These are phyloP conservation scores for Habropoda laboriosa DNA, from an alignment of 1,140 invertebrate genomes.

Conservation along the genomic window DNA sequence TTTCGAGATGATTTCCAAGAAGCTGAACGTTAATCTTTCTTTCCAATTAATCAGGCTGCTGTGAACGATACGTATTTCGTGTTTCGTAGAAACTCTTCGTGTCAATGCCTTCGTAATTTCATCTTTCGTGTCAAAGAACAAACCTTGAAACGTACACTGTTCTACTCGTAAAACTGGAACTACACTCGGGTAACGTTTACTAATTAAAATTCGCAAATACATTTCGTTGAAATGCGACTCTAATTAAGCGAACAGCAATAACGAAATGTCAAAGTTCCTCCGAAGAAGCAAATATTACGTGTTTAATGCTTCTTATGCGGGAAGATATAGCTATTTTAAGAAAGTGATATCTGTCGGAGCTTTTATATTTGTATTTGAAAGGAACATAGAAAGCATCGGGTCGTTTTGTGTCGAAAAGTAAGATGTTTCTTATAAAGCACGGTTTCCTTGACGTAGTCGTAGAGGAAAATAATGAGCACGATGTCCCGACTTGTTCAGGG, in stretches of 20 bases:
- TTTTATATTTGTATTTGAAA: not conserved
- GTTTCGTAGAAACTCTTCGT: not conserved
- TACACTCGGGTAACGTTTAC: too few species aligned
- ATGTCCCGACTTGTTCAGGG: not conserved
- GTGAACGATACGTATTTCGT: not conserved
- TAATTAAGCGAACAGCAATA: too few species aligned
- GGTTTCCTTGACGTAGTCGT: not conserved
- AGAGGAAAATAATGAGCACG: conserved; percentile 12
- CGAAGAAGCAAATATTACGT: not conserved
- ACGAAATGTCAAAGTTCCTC: not conserved
- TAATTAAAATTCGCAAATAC: too few species aligned
- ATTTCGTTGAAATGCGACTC: too few species aligned
- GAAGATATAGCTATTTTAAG: not conserved
- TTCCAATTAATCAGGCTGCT: not conserved
- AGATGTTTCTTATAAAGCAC: conserved; percentile 2
- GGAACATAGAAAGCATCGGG: not conserved
- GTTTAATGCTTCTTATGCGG: not conserved
- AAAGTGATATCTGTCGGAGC: not conserved
- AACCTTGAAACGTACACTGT: not conserved
- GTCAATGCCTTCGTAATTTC: not conserved
- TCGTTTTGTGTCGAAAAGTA: not conserved
- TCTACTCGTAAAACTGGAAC: not conserved
- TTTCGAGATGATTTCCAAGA: conserved; percentile 1
- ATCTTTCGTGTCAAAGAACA: not conserved
- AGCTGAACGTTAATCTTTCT: not conserved